These are phyloP conservation scores for Notarius quadriscutis DNA, from an alignment of 2,113 vertebrate species.

Conservation along the genomic window DNA sequence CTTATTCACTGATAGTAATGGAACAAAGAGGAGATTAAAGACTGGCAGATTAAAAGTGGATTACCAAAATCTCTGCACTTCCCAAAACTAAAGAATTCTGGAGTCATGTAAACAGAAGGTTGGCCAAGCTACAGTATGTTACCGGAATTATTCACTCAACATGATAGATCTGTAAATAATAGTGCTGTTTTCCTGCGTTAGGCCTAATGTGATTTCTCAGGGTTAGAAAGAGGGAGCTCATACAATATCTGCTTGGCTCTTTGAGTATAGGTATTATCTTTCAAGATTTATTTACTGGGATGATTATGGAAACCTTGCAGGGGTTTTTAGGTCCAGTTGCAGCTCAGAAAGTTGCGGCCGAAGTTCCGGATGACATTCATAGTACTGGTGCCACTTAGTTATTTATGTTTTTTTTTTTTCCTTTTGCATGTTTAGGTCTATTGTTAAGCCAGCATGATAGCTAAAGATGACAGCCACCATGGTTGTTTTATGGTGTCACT, in stretches of 20 bases:
- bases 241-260: conserved; percentile 28
- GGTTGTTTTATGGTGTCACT: conserved; percentile 43
- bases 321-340: conserved; percentile 21
- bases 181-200: conserved; percentile 30
- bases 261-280: conserved; percentile 25
- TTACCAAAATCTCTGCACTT: conserved; percentile 31
- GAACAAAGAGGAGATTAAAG: conserved; percentile 47
- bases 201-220: conserved; percentile 18
- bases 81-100: conserved; percentile 1
- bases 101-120: conserved; percentile 47
- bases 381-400: neutral
- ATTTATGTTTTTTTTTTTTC: neutral
- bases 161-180: conserved; percentile 40
- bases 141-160: conserved; percentile 42
- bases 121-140: conserved; percentile 32
- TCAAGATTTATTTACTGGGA: conserved; percentile 35
- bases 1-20: conserved; percentile 18
- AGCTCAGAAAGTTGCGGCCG: neutral
- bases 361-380: conserved; percentile 31
- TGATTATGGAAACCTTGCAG: conserved; percentile 21
- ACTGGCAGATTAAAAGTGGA: conserved; percentile 46
- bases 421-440: conserved; percentile 24
- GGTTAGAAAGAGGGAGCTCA: neutral
- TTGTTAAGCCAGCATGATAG: neutral
- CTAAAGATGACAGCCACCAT: conserved; percentile 19